Base-by-base conservation (phyloP, 1,140 invertebrate genomes). In the Ooceraea biroi region DNA sequence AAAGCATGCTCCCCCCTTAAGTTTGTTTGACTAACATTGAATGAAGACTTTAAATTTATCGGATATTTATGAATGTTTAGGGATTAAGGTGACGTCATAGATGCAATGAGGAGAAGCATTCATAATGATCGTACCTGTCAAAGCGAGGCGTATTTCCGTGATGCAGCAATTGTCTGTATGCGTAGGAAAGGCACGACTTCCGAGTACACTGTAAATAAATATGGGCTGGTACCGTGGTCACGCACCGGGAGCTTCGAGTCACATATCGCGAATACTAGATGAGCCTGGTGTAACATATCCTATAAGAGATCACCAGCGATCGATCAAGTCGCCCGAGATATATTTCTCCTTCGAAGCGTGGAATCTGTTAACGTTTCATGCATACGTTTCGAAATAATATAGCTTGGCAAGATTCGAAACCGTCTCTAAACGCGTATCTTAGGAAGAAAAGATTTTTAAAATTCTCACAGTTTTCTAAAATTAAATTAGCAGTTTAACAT, bases 191-290 rank as follows among this genome's bases (percentile, higher is more conserved):
- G 36, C 84, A 72, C 84, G 68, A 85, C 84, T 85, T 83, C 80
- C 84, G 80, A 82, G 83, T 69, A 36, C 27, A 84, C 36, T 68
- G 74, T 71, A 84, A 84, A 84, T 84, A 84, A 84, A 87, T 84
- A 85, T 85, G 63, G 83, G 83, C 83, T 74, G 50, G 85, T 72
- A 72, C 36, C 52, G 57, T 57, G 60, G 85, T 87, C 85, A 86
- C 85, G 85, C 85, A 84, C 25, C 73, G 55, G n/a, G 72, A 61
- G 76, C 41, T 19, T n/a, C 44, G 82, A 66, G 61, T 84, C 50
- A 22, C 52, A 57, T 48, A 78, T 84, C 73, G 12, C 63, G 74
- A 78, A 48, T 66, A 36, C 55, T 48, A 78, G 52, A 84, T 84
- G 65, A 84, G 74, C 19, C 50, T 58, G 14, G 60, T 78, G 41